Conservation (phyloP, 2,113 vertebrate genomes). For the Typhlomys cinereus region DNA sequence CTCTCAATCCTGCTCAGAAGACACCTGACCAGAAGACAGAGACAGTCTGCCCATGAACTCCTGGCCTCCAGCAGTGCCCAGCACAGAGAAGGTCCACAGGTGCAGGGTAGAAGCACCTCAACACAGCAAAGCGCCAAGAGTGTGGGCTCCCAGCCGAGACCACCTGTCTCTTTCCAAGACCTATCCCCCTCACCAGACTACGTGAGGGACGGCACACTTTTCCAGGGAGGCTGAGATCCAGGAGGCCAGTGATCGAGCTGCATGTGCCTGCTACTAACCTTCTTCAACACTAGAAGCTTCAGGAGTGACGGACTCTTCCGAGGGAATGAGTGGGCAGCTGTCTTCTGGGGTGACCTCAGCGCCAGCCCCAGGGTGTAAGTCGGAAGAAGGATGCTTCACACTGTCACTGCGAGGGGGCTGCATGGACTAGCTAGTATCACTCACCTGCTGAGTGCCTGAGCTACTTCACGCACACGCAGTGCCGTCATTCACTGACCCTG, state of each 20-base stretch:
- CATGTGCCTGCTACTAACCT: rapidly evolving
- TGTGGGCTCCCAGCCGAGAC: rapidly evolving
- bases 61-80: background rate
- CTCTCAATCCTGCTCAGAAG: background rate
- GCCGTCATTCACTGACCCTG: background rate
- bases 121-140: background rate
- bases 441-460: background rate
- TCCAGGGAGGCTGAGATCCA: background rate
- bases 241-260: background rate
- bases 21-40: background rate
- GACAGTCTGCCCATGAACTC: background rate
- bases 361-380: rapidly evolving
- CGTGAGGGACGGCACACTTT: background rate
- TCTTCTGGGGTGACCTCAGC: background rate
- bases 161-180: no score
- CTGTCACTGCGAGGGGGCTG: background rate
- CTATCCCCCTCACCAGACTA: background rate
- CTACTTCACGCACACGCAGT: background rate
- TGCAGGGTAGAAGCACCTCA: rapidly evolving
- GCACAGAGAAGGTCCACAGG: rapidly evolving
- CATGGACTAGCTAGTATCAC: rapidly evolving
- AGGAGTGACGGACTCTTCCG: background rate
- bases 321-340: background rate
- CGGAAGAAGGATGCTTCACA: background rate
- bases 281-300: background rate